Percentiles rank a stretch among this genome's conserved stretches.
phyloP scores from a whole-genome alignment of 2,113 vertebrate genomes.

The Coryphaenoides rupestris region DNA sequence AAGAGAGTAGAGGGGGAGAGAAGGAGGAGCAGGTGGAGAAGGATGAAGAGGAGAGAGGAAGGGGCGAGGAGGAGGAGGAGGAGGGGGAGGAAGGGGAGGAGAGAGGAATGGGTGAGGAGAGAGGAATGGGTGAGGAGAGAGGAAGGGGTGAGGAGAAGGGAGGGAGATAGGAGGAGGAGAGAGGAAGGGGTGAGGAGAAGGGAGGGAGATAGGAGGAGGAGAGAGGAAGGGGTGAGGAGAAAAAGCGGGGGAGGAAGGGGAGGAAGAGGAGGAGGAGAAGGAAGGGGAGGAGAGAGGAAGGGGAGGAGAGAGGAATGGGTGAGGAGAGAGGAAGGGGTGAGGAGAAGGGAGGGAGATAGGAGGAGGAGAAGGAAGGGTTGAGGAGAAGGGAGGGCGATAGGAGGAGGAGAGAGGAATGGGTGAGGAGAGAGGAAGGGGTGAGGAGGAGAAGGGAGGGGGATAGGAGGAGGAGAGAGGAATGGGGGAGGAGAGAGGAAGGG shows the following conservation, averaged over 20 bases:
- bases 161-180: neutral
- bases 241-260: neutral
- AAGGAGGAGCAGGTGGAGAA: neutral
- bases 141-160: neutral
- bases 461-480: neutral
- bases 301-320: neutral
- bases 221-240: neutral
- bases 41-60: neutral
- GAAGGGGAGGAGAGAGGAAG: neutral
- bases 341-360: neutral
- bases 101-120: neutral
- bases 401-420: neutral
- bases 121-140: neutral
- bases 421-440: neutral
- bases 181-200: neutral
- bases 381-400: neutral
- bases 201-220: neutral
- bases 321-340: neutral
- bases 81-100: neutral
- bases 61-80: neutral
- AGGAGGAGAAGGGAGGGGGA: neutral
- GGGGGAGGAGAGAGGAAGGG: neutral
- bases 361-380: neutral
- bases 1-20: no score
- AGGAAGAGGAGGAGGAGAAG: neutral